Evolutionary conservation across 2,797 vertebrate species (phyloP), one percentile per base, ranked within the genome.

Genomic region (Acanthurus tractus): DNA sequence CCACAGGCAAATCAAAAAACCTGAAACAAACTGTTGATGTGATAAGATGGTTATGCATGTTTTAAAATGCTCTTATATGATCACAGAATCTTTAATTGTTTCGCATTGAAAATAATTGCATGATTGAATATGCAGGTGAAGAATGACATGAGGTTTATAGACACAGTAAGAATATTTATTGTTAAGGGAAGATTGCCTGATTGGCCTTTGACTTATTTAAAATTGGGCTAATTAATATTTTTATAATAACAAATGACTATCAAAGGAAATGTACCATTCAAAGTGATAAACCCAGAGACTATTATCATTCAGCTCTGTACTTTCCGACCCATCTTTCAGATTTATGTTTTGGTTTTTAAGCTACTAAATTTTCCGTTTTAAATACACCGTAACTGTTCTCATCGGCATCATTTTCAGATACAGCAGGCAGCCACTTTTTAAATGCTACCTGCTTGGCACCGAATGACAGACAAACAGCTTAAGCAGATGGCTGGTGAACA

Each of bases 201-300:
- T n/a, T 48, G 1, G 6, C 29, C 5, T n/a, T 11, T 18, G n/a
- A 45, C 15, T 40, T 5, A 44, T 65, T 58, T 63, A 23, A 64
- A n/a, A 20, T 23, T 40, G 22, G 20, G 20, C 8, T 17, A 10
- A 45, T 45, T 10, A 15, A 38, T 61, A 46, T 70, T 48, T 74
- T 23, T 45, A 18, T 18, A 50, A 58, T 18, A 22, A 53, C 38
- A 10, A 15, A 68, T 68, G 7, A 45, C 25, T 1, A 52, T 53
- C 18, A 34, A 22, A 13, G 0, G 0, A 57, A 48, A 34, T 13
- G 10, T 3, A 9, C 1, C 1, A 9, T 15, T 25, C 0, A 12
- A 18, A 38, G 0, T n/a, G 3, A 59, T 52, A 17, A 59, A 50
- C 34, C 2, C 46, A 29, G 0, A 4, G 34, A 50, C 6, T 40